These are phyloP conservation scores for Sitta carolinensis DNA, from an alignment of 2,797 vertebrate species.

Conservation along the genomic window DNA sequence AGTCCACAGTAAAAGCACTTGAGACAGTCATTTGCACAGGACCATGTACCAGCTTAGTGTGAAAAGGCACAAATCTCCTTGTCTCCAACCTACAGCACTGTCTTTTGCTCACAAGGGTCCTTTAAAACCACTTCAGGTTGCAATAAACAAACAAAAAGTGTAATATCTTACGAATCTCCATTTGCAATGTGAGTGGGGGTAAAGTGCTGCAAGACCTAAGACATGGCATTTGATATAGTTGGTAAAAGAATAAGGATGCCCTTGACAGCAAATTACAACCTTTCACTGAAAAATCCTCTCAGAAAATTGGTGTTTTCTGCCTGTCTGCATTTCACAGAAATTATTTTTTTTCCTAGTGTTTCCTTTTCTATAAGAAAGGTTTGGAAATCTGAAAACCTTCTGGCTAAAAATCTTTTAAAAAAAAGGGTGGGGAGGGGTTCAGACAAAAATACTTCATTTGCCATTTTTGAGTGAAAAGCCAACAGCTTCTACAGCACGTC, in stretches of 20 bases:
- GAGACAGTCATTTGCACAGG: background rate
- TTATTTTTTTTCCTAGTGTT: background rate
- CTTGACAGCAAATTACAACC: constrained; percentile 41
- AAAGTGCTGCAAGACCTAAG: background rate
- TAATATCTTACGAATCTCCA: background rate
- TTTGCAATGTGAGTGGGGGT: background rate
- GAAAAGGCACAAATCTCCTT: background rate
- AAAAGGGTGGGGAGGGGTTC: background rate
- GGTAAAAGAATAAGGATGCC: constrained; percentile 21
- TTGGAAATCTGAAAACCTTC: background rate
- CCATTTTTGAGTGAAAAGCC: constrained; percentile 14
- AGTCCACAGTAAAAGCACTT: background rate
- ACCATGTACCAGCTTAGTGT: background rate
- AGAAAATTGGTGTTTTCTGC: constrained; percentile 27
- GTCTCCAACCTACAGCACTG: background rate
- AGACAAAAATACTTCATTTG: background rate
- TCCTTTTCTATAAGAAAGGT: background rate
- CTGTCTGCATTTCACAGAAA: constrained; percentile 28
- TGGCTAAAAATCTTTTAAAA: background rate
- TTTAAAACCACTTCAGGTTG: background rate
- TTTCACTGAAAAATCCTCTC: constrained; percentile 31
- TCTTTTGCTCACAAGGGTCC: background rate
- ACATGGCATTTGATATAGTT: background rate
- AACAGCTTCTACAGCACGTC: background rate
- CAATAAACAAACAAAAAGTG: background rate